Evolutionary conservation across 2,888 invertebrate genomes (phyloP), one percentile per base, ranked within the genome.

Genomic region (Lysandra bellargus): DNA sequence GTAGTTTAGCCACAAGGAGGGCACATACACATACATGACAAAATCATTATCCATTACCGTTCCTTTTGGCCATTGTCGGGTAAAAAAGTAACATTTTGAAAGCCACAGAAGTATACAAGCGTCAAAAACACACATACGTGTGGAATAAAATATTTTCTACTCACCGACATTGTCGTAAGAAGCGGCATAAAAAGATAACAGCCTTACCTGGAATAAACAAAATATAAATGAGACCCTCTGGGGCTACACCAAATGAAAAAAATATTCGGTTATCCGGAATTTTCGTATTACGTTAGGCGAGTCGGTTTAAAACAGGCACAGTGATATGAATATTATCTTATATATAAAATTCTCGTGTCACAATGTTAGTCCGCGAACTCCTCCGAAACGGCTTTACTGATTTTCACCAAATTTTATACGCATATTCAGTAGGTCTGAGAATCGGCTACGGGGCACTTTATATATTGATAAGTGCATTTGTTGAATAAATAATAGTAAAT

Each of bases 171-270:
- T 74, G n/a, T 74, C 44, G 9, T 74, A 23, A 74, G 44, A 9
- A 44, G n/a, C 74, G 23, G 23, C 44, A 44, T 74, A 74, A 74
- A 74, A 74, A 44, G 74, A 44, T 74, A 74, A 74, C 74, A 74
- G 44, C 44, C 74, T 74, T 44, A 74, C 74, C 74, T 74, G 74
- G 44, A 74, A 74, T 44, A 74, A 74, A 74, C 40, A 74, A 74
- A 44, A 44, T 17, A 44, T 44, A 74, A 74, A 74, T 74, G 44
- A 74, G 74, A 74, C 40, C 44, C 74, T 44, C 74, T 44, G 74
- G 74, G 74, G 74, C 30, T 69, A 69, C 33, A 37, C 69, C 69
- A 37, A 69, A 33, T 69, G 69, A 69, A 69, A 69, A 64, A 69
- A 69, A 69, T 69, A 69, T 69, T 69, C 14, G 33, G 69, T 69